A percentile compares a stretch with the other conserved stretches of the same genome.
phyloP scores from a whole-genome alignment of 2,888 invertebrate genomes.

The Synanthedon tipuliformis region DNA sequence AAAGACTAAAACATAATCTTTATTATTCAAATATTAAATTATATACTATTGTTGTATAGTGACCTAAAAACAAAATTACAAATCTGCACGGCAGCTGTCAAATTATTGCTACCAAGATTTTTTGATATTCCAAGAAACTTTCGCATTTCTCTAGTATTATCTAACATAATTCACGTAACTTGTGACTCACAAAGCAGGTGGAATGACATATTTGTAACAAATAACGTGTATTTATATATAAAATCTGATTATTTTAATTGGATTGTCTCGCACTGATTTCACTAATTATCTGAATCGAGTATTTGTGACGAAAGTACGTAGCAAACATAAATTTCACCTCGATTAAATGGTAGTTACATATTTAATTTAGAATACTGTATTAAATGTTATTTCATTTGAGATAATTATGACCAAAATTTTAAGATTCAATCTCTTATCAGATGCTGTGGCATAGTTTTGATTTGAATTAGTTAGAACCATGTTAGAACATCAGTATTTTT shows the following conservation, averaged over 20 bases:
- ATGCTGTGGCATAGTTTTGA: no score
- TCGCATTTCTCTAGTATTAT: constrained; percentile 1
- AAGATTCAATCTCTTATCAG: no score
- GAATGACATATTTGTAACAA: background rate
- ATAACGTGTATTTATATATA: background rate
- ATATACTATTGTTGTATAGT: constrained; percentile 9
- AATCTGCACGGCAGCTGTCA: constrained; percentile 46
- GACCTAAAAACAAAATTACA: constrained; percentile 18
- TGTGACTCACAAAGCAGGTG: background rate
- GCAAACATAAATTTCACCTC: background rate
- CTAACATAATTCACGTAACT: background rate
- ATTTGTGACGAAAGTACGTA: background rate
- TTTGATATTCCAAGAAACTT: constrained; percentile 8
- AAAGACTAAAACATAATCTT: constrained; percentile 11
- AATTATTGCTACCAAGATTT: constrained; percentile 21
- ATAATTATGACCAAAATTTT: no score
- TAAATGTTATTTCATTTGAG: background rate
- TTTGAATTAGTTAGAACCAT: no score
- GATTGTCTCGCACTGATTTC: background rate
- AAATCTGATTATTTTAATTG: background rate
- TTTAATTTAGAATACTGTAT: background rate
- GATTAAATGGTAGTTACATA: background rate
- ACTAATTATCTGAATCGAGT: background rate
- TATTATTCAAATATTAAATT: constrained; percentile 8
- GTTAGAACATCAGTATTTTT: no score